A percentile compares a stretch with the other conserved stretches of the same genome.
phyloP scores from a whole-genome alignment of 2,888 invertebrate genomes.

The Patella ulyssiponensis region DNA sequence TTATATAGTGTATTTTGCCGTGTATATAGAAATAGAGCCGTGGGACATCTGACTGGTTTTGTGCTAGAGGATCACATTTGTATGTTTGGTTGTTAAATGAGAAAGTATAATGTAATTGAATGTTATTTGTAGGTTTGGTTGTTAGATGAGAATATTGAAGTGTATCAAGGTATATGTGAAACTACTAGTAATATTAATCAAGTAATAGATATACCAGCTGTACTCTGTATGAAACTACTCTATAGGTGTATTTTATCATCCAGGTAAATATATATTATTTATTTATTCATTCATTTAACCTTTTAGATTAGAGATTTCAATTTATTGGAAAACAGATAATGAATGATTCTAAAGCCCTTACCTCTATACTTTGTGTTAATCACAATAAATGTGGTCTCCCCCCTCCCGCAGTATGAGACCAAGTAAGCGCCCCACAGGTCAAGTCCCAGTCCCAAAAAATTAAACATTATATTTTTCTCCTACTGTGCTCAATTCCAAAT shows the following conservation, averaged over 20 bases:
- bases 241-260: conserved; percentile 32
- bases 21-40: conserved; percentile 8
- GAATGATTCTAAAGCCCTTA: too few species aligned
- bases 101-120: background rate
- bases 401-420: too few species aligned
- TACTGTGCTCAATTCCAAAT: too few species aligned
- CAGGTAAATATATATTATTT: conserved; percentile 17
- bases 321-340: too few species aligned
- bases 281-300: too few species aligned
- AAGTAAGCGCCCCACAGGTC: too few species aligned
- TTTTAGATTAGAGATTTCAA: too few species aligned
- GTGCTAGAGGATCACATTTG: background rate
- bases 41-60: conserved; percentile 21
- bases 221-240: conserved; percentile 10
- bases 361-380: too few species aligned
- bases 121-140: conserved; percentile 47
- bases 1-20: conserved; percentile 22
- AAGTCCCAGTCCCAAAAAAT: too few species aligned
- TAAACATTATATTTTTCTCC: too few species aligned
- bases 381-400: too few species aligned
- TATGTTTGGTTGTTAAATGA: background rate
- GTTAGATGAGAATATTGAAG: conserved; percentile 44
- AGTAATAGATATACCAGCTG: conserved; percentile 15
- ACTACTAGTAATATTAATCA: conserved; percentile 1
- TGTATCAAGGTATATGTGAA: conserved; percentile 26